Evolutionary conservation across 2,797 vertebrate genomes (phyloP).

Genomic region (Cryptoprocta ferox): DNA sequence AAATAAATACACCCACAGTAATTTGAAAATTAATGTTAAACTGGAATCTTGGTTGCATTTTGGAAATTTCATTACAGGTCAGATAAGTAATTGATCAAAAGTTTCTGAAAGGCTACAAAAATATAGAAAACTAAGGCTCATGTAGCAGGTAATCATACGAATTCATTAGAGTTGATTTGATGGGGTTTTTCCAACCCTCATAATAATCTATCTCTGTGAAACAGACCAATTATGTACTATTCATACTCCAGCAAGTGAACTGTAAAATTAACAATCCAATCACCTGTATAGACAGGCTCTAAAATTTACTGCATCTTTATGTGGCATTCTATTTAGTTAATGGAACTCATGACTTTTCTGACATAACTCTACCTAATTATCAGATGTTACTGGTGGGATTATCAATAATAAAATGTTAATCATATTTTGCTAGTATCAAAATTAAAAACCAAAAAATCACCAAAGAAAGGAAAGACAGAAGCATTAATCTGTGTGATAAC

Average conservation of each 20-base stretch:
- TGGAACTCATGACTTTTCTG: constrained; percentile 6
- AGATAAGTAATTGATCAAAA: constrained; percentile 68
- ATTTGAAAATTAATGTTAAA: constrained; percentile 48
- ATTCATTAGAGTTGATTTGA: constrained; percentile 41
- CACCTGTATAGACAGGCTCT: neutral
- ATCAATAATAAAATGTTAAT: neutral
- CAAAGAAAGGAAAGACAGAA: neutral
- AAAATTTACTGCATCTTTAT: constrained; percentile 43
- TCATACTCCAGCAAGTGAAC: constrained; percentile 26
- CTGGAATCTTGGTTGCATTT: constrained; percentile 8
- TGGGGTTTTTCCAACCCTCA: neutral
- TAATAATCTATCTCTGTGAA: neutral
- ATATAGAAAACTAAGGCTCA: constrained; percentile 40
- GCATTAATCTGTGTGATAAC: neutral
- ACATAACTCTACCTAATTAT: neutral
- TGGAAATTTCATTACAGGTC: constrained; percentile 50
- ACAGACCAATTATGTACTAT: constrained; percentile 4
- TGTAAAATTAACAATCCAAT: constrained; percentile 63
- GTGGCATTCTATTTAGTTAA: constrained; percentile 18
- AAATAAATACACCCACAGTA: neutral
- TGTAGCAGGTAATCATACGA: neutral
- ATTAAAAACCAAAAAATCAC: neutral
- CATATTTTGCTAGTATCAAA: constrained; percentile 31
- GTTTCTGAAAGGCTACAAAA: constrained; percentile 39
- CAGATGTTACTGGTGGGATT: neutral